Conservation (phyloP, 2,113 vertebrate genomes). For the Nothoprocta pentlandii region DNA sequence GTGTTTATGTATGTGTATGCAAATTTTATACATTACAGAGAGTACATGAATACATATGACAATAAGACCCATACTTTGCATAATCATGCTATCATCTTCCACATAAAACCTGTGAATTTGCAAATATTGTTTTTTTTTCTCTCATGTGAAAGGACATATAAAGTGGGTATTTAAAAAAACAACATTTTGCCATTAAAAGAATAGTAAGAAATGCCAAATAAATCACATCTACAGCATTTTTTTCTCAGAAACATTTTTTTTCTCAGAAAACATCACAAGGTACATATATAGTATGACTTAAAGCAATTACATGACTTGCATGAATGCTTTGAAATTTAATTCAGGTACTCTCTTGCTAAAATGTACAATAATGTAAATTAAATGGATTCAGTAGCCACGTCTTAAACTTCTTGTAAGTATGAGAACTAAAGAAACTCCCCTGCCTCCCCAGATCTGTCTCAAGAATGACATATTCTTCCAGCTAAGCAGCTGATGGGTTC, state of each 20-base stretch:
- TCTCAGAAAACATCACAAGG: background rate
- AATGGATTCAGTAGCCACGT: background rate
- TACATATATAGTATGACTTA: background rate
- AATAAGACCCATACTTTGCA: background rate
- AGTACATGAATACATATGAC: background rate
- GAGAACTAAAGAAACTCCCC: background rate
- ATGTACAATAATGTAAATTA: background rate
- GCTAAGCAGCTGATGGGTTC: background rate
- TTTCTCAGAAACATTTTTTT: background rate
- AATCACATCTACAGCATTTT: background rate
- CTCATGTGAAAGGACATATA: too few species aligned
- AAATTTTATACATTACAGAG: background rate
- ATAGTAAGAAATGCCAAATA: background rate
- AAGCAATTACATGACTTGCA: background rate
- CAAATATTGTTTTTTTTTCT: background rate
- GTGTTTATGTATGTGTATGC: background rate
- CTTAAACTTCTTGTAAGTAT: background rate
- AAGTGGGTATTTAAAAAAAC: background rate
- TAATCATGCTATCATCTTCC: background rate
- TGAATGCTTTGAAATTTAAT: background rate
- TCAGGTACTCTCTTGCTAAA: background rate
- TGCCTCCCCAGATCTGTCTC: background rate
- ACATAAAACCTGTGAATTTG: background rate
- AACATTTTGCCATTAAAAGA: background rate
- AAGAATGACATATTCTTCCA: rapidly evolving